Conservation (phyloP, 2,797 vertebrate genomes). For the Mus caroli region DNA sequence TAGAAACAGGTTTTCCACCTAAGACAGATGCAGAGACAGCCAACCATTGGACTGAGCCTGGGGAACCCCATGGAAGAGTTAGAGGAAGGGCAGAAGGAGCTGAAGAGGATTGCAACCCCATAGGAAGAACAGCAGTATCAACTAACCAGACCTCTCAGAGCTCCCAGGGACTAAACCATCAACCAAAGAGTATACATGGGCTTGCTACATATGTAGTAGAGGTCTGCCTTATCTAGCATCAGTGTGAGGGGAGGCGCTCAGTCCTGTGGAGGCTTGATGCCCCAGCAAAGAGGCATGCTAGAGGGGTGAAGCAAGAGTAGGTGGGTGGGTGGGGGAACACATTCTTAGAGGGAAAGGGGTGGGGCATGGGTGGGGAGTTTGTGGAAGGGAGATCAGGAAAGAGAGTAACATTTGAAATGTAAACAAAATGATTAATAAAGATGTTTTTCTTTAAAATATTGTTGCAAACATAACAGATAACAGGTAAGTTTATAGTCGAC, state of each 20-base stretch:
- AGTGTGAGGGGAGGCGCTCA: not conserved
- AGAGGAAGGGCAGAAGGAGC: not conserved
- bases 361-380: not conserved
- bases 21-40: not conserved
- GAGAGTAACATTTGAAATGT: not conserved
- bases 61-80: not conserved
- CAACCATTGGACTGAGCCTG: not conserved
- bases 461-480: not conserved
- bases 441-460: slow-evolving; percentile 24
- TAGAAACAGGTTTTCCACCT: not conserved
- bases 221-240: not conserved
- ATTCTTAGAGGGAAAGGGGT: not conserved
- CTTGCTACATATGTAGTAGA: not conserved
- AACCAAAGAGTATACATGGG: not conserved
- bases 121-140: no score
- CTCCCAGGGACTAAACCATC: no score
- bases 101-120: not conserved
- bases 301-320: not conserved
- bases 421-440: not conserved
- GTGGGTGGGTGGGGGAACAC: not conserved
- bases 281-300: not conserved
- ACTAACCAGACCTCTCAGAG: no score
- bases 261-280: not conserved
- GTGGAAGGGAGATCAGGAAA: not conserved
- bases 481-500: slow-evolving; percentile 9